A percentile compares a stretch with the other conserved stretches of the same genome.
Conservation (phyloP, 2,113 vertebrate species). For the Eretmochelys imbricata region DNA sequence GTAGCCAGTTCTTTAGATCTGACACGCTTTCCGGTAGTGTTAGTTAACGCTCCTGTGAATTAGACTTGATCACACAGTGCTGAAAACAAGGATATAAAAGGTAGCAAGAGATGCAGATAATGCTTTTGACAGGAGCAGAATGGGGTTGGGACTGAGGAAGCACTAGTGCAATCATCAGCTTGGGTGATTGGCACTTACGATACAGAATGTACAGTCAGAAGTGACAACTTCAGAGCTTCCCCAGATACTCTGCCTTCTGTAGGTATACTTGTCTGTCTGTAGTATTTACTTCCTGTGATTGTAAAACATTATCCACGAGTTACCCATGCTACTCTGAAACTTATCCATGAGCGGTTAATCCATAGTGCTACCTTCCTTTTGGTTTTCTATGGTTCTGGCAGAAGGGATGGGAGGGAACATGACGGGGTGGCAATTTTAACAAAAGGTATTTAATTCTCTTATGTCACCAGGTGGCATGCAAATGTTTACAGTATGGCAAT, state of each 20-base stretch:
- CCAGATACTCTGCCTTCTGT: background rate
- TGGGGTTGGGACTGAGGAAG: background rate
- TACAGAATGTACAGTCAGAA: background rate
- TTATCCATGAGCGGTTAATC: background rate
- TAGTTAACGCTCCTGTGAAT: background rate
- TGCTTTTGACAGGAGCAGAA: background rate
- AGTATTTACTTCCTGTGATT: background rate
- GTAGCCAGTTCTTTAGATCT: background rate
- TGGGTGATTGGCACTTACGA: too few relatives aligned
- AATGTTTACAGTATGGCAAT: background rate
- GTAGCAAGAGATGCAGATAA: too few relatives aligned
- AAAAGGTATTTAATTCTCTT: background rate
- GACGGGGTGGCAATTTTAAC: background rate
- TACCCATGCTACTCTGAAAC: too few relatives aligned
- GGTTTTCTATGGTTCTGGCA: background rate
- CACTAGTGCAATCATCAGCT: background rate
- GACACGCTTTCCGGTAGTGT: background rate
- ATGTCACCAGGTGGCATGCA: background rate
- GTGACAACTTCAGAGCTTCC: fast-evolving
- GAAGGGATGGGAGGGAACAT: background rate
- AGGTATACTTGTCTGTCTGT: fast-evolving
- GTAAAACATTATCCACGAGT: background rate
- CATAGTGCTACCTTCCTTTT: background rate
- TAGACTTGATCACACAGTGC: background rate
- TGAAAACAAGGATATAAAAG: background rate